Evolutionary conservation across 1,140 invertebrate genomes (phyloP).

Genomic region (Nebria ingens): DNA sequence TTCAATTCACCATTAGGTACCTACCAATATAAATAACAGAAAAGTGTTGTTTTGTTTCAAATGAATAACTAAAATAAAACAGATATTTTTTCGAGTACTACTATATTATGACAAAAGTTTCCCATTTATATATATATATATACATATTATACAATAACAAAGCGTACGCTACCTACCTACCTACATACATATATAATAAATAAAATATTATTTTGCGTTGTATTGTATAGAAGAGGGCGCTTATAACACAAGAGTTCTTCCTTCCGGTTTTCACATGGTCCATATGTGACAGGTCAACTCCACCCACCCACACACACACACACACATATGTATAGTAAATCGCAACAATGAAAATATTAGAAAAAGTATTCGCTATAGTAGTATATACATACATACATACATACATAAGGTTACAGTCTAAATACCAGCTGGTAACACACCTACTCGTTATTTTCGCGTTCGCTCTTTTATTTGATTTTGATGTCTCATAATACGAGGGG

Average conservation of each 20-base stretch:
- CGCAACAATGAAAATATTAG: background rate
- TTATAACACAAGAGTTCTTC: conserved; percentile 1
- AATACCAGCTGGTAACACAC: background rate
- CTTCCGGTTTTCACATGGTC: conserved; percentile 5
- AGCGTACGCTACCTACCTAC: background rate
- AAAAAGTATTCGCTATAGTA: background rate
- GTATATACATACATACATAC: too few relatives aligned
- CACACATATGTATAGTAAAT: too few relatives aligned
- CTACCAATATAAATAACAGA: too few relatives aligned
- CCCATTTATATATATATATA: too few relatives aligned
- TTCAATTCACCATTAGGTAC: too few relatives aligned
- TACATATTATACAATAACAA: too few relatives aligned
- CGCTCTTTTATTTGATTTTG: conserved; percentile 8
- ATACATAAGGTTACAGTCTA: background rate
- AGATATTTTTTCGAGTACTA: too few relatives aligned
- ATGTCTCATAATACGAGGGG: too few relatives aligned
- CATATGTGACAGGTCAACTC: conserved; percentile 1
- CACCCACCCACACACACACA: background rate
- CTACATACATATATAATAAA: background rate
- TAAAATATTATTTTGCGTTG: background rate
- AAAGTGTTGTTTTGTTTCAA: too few relatives aligned
- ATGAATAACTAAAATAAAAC: too few relatives aligned
- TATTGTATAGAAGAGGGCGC: background rate
- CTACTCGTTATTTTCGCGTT: conserved; percentile 5
- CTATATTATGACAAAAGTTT: too few relatives aligned